Evolutionary conservation across 2,888 invertebrate genomes (phyloP).

Genomic region (Macroteleia sp.): DNA sequence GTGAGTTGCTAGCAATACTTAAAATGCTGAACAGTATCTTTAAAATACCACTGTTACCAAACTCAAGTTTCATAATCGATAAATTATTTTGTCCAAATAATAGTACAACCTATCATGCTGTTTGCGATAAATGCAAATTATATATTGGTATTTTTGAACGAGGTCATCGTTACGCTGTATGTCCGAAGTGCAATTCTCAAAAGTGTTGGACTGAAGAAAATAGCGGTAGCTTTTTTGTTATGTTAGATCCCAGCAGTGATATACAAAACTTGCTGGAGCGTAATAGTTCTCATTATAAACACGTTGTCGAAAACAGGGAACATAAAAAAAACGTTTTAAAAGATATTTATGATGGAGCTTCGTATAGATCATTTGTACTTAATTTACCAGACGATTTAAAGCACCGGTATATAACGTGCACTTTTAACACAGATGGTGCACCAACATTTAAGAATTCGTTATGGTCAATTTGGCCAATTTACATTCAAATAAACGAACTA

Average conservation of each 20-base stretch:
- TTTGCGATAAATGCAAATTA: neutral
- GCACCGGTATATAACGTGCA: neutral
- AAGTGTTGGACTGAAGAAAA: neutral
- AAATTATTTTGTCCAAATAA: neutral
- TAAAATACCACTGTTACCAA: neutral
- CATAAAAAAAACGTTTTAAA: slow-evolving; percentile 1
- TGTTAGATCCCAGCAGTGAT: neutral
- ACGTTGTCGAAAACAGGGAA: neutral
- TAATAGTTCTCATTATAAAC: neutral
- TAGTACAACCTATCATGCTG: slow-evolving; percentile 1
- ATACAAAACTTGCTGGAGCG: neutral
- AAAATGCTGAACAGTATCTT: slow-evolving; percentile 1
- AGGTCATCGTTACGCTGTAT: neutral
- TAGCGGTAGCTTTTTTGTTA: neutral
- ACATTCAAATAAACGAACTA: neutral
- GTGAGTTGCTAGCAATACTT: neutral
- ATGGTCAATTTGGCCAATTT: slow-evolving; percentile 1
- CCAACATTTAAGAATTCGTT: neutral
- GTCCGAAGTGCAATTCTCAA: neutral
- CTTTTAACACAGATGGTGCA: neutral
- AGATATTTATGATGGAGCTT: neutral
- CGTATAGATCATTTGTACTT: slow-evolving; percentile 3
- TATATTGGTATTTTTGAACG: neutral
- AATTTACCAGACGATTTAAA: slow-evolving; percentile 4
- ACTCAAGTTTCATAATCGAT: slow-evolving; percentile 1